phyloP scores from a whole-genome alignment of 2,888 invertebrate species.

The Himalopsyche anomala region DNA sequence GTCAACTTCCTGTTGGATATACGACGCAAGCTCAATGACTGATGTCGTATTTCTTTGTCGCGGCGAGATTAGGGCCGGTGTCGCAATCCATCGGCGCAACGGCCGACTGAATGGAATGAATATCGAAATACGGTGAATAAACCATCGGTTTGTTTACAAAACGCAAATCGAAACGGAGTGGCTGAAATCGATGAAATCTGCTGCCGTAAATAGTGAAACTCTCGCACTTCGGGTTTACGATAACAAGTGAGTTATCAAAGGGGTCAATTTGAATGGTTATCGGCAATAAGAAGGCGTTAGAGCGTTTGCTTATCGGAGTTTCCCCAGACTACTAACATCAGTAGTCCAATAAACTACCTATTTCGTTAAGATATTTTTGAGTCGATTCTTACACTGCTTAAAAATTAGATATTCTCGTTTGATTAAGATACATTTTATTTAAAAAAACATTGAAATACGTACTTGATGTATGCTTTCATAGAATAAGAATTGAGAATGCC shows the following conservation, averaged over 20 bases:
- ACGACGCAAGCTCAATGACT: neutral
- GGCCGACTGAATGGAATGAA: slow-evolving; percentile 31
- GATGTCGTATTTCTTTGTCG: neutral
- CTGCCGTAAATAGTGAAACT: neutral
- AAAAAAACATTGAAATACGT: too few species aligned
- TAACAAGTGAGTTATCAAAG: slow-evolving; percentile 19
- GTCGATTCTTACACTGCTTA: too few species aligned
- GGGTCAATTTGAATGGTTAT: slow-evolving; percentile 45
- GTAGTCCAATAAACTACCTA: too few species aligned
- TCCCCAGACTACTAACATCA: neutral
- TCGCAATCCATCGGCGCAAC: slow-evolving; percentile 5
- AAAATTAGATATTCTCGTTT: too few species aligned
- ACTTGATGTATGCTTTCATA: too few species aligned
- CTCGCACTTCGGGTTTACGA: neutral
- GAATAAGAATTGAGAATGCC: too few species aligned
- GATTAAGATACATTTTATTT: too few species aligned
- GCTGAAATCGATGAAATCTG: neutral
- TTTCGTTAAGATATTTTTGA: too few species aligned
- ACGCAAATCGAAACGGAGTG: slow-evolving; percentile 45
- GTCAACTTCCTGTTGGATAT: neutral
- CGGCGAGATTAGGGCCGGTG: neutral
- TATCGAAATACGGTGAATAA: slow-evolving; percentile 39
- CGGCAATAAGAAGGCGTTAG: slow-evolving; percentile 35
- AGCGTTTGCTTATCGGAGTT: neutral
- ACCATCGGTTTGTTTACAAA: slow-evolving; percentile 49